Conservation (phyloP, 2,113 vertebrate species). For the Lipophrys pholis region DNA sequence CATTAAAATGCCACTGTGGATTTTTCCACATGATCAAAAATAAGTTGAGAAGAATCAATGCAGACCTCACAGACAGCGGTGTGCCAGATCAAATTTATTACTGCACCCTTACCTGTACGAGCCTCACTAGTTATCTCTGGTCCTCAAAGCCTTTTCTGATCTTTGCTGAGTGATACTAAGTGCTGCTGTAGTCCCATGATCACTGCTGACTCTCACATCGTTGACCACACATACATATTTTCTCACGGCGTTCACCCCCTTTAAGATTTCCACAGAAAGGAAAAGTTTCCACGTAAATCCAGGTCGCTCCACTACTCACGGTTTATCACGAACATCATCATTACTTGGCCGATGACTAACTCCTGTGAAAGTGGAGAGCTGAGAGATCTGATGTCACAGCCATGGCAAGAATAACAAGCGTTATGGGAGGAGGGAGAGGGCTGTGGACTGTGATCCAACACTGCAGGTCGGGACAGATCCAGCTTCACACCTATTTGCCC, state of each 20-base stretch:
- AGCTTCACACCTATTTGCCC: conserved; percentile 76
- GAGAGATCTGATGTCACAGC: conserved; percentile 81
- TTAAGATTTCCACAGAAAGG: conserved; percentile 26
- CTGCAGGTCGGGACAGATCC: conserved; percentile 83
- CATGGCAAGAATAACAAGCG: conserved; percentile 77
- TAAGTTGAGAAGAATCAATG: conserved; percentile 56
- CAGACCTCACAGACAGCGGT: conserved; percentile 75
- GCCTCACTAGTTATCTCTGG: conserved; percentile 38
- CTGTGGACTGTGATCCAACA: conserved; percentile 70
- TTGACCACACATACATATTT: conserved; percentile 34
- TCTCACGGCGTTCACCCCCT: conserved; percentile 43
- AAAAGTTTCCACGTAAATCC: conserved; percentile 19
- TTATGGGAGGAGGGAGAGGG: conserved; percentile 73
- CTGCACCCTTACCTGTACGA: conserved; percentile 68
- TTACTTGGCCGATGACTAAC: conserved; percentile 57
- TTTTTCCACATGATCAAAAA: conserved; percentile 76
- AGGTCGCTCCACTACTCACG: conserved; percentile 37
- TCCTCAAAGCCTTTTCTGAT: conserved; percentile 47
- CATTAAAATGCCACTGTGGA: conserved; percentile 71
- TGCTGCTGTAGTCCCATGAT: conserved; percentile 20
- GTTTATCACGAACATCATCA: conserved; percentile 53
- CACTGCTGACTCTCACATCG: conserved; percentile 23
- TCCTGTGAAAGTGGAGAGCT: conserved; percentile 69
- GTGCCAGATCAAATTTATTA: conserved; percentile 38
- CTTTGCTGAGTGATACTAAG: conserved; percentile 43